Percentiles rank a stretch among this genome's conserved stretches.
Evolutionary conservation across 2,113 vertebrate species (phyloP).

Genomic region (Callopanchax toddi): DNA sequence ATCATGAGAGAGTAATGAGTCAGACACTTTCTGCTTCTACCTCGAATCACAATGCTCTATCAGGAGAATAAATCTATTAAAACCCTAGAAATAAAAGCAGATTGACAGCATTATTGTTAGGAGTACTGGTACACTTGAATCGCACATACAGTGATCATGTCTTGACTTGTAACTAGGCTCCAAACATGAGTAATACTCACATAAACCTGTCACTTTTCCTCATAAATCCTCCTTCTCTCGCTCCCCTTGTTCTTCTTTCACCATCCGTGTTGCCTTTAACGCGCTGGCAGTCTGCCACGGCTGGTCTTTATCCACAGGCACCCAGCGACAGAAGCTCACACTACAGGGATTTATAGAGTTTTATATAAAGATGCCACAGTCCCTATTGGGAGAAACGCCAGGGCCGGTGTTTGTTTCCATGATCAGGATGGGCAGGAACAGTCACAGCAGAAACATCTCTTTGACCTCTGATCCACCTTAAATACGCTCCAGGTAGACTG

Average conservation of each 20-base stretch:
- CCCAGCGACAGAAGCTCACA: slow-evolving; percentile 67
- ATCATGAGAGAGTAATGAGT: too few relatives aligned
- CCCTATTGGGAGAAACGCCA: slow-evolving; percentile 64
- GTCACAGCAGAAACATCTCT: too few relatives aligned
- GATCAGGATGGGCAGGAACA: slow-evolving; percentile 71
- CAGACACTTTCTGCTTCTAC: too few relatives aligned
- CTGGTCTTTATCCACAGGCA: slow-evolving; percentile 47
- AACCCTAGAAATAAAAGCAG: background rate
- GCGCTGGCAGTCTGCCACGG: slow-evolving; percentile 42
- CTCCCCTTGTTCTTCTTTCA: background rate
- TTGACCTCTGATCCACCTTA: slow-evolving; percentile 9
- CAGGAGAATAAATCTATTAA: too few relatives aligned
- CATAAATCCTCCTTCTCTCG: slow-evolving; percentile 11
- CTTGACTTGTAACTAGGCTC: slow-evolving; percentile 19
- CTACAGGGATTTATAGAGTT: slow-evolving; percentile 65
- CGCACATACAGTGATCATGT: background rate
- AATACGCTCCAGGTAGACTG: background rate
- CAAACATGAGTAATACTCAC: slow-evolving; percentile 30
- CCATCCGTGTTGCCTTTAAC: slow-evolving; percentile 9
- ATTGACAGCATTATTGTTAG: background rate
- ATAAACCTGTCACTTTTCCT: slow-evolving; percentile 38
- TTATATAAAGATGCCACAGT: slow-evolving; percentile 56
- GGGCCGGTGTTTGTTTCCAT: slow-evolving; percentile 52
- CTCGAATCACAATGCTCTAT: too few relatives aligned
- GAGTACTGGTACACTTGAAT: background rate